A percentile compares a stretch with the other conserved stretches of the same genome.
Conservation (phyloP, 2,888 invertebrate genomes). For the Rhagium mordax region DNA sequence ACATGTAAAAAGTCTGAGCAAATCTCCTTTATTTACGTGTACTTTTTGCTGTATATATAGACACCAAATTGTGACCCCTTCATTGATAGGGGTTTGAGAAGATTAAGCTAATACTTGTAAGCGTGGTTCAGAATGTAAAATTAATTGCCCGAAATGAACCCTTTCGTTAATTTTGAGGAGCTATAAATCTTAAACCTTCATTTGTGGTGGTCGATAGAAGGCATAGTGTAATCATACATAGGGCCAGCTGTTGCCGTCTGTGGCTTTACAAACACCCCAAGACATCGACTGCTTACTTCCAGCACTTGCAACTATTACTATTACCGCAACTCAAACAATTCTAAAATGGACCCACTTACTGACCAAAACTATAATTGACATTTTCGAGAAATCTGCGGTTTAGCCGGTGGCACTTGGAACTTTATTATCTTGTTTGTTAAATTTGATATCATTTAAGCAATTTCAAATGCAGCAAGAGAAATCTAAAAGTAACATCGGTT, state of each 20-base stretch:
- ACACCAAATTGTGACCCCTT: slow-evolving; percentile 12
- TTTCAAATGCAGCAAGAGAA: too few species aligned
- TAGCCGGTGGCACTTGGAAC: too few species aligned
- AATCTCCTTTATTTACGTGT: not conserved
- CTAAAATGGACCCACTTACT: slow-evolving; percentile 34
- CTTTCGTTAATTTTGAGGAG: slow-evolving; percentile 69
- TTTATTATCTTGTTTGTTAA: too few species aligned
- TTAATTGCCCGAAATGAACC: slow-evolving; percentile 70
- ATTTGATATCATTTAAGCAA: too few species aligned
- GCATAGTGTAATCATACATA: slow-evolving; percentile 63
- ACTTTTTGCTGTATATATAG: not conserved
- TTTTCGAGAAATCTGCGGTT: not conserved
- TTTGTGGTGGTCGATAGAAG: slow-evolving; percentile 66
- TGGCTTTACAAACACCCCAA: slow-evolving; percentile 51
- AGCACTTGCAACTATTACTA: slow-evolving; percentile 43
- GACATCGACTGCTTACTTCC: slow-evolving; percentile 45
- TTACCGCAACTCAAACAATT: slow-evolving; percentile 46
- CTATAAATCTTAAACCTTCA: slow-evolving; percentile 69
- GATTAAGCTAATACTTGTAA: slow-evolving; percentile 53
- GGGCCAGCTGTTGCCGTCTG: slow-evolving; percentile 65
- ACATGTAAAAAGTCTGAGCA: not conserved
- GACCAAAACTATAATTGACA: not conserved
- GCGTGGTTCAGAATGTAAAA: slow-evolving; percentile 63
- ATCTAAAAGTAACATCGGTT: too few species aligned
- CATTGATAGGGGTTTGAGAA: slow-evolving; percentile 44